These are phyloP conservation scores for Meteorus colon DNA, from an alignment of 2,888 invertebrate species.

Conservation along the genomic window DNA sequence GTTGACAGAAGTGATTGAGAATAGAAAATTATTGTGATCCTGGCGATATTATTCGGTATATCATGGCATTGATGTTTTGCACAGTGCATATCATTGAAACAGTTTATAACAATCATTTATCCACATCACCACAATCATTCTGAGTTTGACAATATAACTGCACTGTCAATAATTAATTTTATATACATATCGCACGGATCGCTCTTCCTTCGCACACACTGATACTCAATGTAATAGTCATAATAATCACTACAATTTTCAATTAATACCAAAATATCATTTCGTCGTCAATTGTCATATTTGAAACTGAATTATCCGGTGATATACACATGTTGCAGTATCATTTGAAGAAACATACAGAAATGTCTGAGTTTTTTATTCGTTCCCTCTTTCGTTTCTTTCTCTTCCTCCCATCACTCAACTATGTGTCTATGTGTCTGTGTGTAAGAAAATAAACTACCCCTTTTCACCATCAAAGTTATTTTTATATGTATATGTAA, in stretches of 20 bases:
- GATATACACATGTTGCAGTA: not conserved
- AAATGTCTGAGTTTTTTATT: not conserved
- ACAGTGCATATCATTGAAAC: not conserved
- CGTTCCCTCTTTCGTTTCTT: not conserved
- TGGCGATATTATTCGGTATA: not conserved
- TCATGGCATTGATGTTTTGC: not conserved
- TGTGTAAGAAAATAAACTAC: slow-evolving; percentile 15
- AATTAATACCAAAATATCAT: not conserved
- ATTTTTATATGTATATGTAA: not conserved
- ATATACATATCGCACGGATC: not conserved
- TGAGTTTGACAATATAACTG: not conserved
- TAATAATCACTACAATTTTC: not conserved
- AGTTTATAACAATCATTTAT: not conserved
- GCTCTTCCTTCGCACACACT: not conserved
- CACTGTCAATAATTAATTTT: not conserved
- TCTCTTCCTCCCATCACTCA: not conserved
- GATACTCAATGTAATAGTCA: not conserved
- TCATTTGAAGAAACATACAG: not conserved
- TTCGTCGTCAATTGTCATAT: not conserved
- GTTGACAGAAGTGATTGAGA: not conserved
- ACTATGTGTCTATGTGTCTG: not conserved
- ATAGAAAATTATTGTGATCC: slow-evolving; percentile 6
- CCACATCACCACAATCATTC: not conserved
- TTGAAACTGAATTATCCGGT: not conserved
- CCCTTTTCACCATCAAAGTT: not conserved